These are phyloP conservation scores for Junco hyemalis DNA, from an alignment of 2,113 vertebrate genomes.

Conservation along the genomic window DNA sequence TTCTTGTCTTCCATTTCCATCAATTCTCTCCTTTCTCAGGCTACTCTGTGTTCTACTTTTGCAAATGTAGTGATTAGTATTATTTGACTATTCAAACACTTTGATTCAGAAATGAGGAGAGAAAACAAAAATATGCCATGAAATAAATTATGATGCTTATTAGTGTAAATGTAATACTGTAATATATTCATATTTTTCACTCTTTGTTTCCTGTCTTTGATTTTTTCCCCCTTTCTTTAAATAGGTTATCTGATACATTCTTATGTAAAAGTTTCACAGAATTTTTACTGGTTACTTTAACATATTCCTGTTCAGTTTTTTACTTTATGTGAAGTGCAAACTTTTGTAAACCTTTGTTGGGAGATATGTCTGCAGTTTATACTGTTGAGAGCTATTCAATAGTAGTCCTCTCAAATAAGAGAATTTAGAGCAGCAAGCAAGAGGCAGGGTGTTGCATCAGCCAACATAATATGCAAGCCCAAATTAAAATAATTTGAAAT, in stretches of 20 bases:
- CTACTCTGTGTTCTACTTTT: neutral
- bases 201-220: neutral
- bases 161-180: neutral
- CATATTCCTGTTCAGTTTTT: neutral
- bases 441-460: neutral
- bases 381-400: neutral
- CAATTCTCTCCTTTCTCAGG: neutral
- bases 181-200: neutral
- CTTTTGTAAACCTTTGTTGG: neutral
- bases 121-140: neutral
- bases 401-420: neutral
- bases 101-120: neutral
- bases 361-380: neutral
- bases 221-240: neutral
- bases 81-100: neutral
- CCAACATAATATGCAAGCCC: neutral
- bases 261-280: neutral
- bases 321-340: neutral
- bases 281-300: neutral
- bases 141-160: neutral
- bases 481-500: neutral
- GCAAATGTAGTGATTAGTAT: neutral
- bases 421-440: neutral
- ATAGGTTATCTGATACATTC: neutral
- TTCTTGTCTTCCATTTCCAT: neutral